Conservation (phyloP, 2,113 vertebrate species). For the Mixornis gularis region DNA sequence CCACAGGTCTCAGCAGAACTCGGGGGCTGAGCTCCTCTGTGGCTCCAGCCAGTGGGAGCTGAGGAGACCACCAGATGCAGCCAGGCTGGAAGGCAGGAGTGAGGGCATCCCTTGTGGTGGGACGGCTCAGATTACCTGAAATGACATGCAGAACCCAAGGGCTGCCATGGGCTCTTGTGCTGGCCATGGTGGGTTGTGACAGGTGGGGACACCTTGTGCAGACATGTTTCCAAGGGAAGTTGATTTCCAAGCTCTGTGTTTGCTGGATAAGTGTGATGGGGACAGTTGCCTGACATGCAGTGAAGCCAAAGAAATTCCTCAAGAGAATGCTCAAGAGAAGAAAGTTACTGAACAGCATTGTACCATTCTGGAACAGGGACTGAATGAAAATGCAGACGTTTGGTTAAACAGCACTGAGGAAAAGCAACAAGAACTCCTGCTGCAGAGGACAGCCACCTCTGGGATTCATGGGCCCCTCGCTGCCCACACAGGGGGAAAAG, state of each 20-base stretch:
- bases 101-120: not conserved
- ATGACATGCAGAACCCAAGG: not conserved
- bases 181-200: not conserved
- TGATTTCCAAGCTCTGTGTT: not conserved
- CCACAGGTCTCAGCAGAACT: not conserved
- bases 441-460: not conserved
- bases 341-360: fast-evolving
- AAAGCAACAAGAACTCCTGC: not conserved
- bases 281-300: not conserved
- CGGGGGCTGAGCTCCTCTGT: not conserved
- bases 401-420: not conserved
- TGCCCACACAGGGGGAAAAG: fast-evolving
- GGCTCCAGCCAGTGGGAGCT: fast-evolving
- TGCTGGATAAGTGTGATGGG: fast-evolving
- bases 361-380: not conserved
- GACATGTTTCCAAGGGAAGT: not conserved
- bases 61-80: not conserved
- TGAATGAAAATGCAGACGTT: not conserved
- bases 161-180: fast-evolving
- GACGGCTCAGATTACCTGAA: not conserved
- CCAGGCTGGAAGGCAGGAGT: not conserved
- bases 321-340: not conserved
- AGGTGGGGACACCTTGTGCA: not conserved
- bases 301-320: not conserved
- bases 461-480: fast-evolving